Conservation (phyloP, 2,797 vertebrate genomes). For the Micropoecilia bifurca region DNA sequence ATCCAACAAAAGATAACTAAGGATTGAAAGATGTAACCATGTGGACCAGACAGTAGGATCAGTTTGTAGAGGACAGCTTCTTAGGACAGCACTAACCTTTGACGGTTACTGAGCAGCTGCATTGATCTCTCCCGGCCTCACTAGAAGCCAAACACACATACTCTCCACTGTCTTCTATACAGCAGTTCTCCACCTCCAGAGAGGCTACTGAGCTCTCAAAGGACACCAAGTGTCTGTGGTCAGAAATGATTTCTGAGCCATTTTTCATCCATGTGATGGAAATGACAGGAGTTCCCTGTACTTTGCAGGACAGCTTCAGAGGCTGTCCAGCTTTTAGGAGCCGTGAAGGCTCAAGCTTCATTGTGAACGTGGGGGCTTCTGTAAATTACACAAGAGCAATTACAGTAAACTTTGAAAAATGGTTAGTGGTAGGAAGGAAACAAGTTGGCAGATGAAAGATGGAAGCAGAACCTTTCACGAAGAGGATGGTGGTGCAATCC, state of each 20-base stretch:
- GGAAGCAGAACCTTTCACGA: constrained; percentile 94
- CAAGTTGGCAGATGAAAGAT: constrained; percentile 21
- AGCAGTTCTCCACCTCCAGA: constrained; percentile 79
- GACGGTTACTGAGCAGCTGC: constrained; percentile 85
- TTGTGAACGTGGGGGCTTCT: constrained; percentile 87
- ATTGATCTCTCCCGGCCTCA: constrained; percentile 91
- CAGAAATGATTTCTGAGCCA: constrained; percentile 86
- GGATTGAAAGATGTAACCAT: background rate
- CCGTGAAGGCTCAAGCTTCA: constrained; percentile 86
- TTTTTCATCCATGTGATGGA: constrained; percentile 89
- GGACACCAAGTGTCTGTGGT: constrained; percentile 81
- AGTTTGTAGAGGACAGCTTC: background rate
- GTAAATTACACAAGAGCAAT: constrained; percentile 68
- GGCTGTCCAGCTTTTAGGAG: constrained; percentile 85
- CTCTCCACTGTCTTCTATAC: constrained; percentile 88
- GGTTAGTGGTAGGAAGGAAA: constrained; percentile 44
- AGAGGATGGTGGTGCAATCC: constrained; percentile 87
- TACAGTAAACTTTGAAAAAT: constrained; percentile 43
- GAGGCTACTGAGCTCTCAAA: constrained; percentile 83
- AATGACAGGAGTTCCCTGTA: constrained; percentile 90
- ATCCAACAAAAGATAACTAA: background rate
- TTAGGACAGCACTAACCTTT: constrained; percentile 71
- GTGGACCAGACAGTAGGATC: background rate
- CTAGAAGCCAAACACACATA: constrained; percentile 91
- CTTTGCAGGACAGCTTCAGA: constrained; percentile 88